Percentiles rank a stretch among this genome's conserved stretches.
phyloP scores from a whole-genome alignment of 1,140 invertebrate species.

The Stratiolaelaps scimitus region DNA sequence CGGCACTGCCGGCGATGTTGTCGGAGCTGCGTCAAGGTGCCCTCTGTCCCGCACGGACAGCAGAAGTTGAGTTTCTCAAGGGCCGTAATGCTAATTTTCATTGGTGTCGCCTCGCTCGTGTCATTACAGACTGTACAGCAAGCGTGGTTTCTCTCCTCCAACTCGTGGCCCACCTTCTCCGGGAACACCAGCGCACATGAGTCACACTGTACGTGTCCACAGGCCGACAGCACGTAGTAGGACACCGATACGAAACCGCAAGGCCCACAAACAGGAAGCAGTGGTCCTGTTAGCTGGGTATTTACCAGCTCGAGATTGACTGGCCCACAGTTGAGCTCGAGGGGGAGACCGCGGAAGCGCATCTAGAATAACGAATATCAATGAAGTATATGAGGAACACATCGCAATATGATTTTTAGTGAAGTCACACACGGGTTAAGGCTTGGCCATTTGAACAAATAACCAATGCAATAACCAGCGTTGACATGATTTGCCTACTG shows the following conservation, averaged over 20 bases:
- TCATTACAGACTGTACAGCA: not conserved
- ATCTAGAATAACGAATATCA: not conserved
- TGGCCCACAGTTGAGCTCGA: not conserved
- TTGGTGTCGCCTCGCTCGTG: not conserved
- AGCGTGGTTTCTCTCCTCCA: not conserved
- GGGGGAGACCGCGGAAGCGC: slow-evolving; percentile 8
- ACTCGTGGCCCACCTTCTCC: not conserved
- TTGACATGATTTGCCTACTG: no score
- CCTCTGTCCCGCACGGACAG: slow-evolving; percentile 4
- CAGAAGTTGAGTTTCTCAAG: not conserved
- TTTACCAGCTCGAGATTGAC: not conserved
- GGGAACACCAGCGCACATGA: not conserved
- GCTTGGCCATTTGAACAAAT: no score
- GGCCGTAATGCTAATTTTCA: not conserved
- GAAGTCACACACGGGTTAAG: no score
- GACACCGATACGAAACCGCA: not conserved
- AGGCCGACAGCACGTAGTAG: not conserved
- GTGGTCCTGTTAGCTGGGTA: no score
- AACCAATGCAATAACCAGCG: no score
- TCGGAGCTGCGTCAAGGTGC: not conserved
- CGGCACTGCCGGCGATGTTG: not conserved
- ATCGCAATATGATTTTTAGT: no score
- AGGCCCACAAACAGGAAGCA: not conserved
- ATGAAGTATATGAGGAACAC: no score
- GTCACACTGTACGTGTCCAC: slow-evolving; percentile 9